These are phyloP conservation scores for Phytoseiulus persimilis DNA, from an alignment of 2,888 invertebrate genomes.

Conservation along the genomic window DNA sequence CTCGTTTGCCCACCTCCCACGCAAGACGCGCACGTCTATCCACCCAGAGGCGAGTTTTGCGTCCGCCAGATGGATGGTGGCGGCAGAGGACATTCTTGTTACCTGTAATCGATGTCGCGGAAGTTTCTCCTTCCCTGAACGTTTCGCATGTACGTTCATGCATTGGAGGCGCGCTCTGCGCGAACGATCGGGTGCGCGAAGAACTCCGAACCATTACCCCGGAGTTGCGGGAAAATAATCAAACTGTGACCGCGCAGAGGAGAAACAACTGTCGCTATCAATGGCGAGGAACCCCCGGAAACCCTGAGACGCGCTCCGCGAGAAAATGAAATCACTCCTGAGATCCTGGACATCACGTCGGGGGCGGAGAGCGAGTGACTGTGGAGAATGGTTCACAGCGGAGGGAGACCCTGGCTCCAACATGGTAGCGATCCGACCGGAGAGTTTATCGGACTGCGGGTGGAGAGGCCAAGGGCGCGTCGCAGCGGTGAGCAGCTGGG, in stretches of 20 bases:
- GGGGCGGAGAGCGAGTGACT: not conserved
- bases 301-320: not conserved
- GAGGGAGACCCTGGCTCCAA: not conserved
- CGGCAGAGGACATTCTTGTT: no score
- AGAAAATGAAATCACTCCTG: not conserved
- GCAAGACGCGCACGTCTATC: not conserved
- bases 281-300: no score
- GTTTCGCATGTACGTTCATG: no score
- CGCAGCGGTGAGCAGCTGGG: not conserved
- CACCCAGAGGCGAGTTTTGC: not conserved
- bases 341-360: no score
- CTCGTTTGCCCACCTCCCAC: not conserved
- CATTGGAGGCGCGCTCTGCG: no score
- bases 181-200: no score
- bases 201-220: no score
- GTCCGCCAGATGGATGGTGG: not conserved
- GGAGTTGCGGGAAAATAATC: no score
- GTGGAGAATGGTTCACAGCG: not conserved
- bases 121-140: no score
- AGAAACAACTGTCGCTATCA: no score
- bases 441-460: not conserved
- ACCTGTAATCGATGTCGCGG: no score
- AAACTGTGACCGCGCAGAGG: no score
- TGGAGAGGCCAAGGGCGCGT: not conserved
- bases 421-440: not conserved